phyloP scores from a whole-genome alignment of 2,888 invertebrate genomes.

The Apodemia zela region DNA sequence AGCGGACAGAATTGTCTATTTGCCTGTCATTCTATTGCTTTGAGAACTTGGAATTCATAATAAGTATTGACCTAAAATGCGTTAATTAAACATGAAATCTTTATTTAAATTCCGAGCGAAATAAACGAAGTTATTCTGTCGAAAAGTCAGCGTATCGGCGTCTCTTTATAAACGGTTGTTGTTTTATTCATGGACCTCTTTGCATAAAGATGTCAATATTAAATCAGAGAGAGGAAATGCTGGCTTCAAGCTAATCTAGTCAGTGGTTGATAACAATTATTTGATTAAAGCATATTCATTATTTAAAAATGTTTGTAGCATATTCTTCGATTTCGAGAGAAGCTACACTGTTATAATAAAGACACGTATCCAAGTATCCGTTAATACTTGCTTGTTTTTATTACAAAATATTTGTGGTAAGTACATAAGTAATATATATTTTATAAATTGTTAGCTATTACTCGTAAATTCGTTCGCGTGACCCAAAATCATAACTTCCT shows the following conservation, averaged over 20 bases:
- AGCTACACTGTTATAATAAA: no score
- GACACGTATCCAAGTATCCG: no score
- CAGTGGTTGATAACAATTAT: no score
- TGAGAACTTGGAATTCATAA: not conserved
- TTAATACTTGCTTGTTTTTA: no score
- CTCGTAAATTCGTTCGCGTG: no score
- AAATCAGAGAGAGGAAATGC: constrained; percentile 61
- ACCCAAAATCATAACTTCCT: no score
- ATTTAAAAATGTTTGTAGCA: no score
- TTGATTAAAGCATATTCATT: no score
- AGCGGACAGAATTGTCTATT: not conserved
- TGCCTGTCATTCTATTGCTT: not conserved
- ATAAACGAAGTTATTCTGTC: constrained; percentile 57
- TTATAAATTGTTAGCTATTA: no score
- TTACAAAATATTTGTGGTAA: no score
- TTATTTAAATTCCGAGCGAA: constrained; percentile 35
- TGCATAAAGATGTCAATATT: constrained; percentile 80
- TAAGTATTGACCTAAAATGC: not conserved
- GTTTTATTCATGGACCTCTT: constrained; percentile 75
- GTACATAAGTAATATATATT: no score
- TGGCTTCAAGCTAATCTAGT: constrained; percentile 50
- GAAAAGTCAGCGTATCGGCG: constrained; percentile 48
- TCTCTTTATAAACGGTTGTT: constrained; percentile 47
- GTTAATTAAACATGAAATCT: constrained; percentile 21
- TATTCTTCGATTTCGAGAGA: no score